Conservation (phyloP, 2,797 vertebrate species). For the Malacoctenus gilli region DNA sequence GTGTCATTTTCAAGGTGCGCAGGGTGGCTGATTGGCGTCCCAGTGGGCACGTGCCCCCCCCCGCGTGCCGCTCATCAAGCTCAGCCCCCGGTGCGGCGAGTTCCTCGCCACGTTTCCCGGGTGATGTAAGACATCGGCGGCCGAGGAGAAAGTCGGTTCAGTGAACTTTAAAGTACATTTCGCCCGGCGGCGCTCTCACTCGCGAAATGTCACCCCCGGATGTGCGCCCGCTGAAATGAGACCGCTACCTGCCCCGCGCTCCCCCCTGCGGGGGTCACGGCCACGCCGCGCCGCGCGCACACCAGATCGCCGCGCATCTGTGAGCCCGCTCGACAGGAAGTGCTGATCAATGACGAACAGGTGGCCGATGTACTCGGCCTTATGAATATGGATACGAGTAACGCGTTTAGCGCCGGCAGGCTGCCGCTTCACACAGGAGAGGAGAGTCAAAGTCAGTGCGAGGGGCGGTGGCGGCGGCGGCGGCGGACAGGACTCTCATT, state of each 20-base stretch:
- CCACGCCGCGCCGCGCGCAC: background rate
- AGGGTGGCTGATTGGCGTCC: no score
- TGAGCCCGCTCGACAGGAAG: conserved; percentile 30
- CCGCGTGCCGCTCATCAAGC: no score
- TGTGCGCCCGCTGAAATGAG: background rate
- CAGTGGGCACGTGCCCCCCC: no score
- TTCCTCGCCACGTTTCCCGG: no score
- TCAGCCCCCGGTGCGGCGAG: no score
- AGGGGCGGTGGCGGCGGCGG: conserved; percentile 15
- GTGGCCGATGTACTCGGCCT: conserved; percentile 43
- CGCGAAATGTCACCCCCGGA: conserved; percentile 12
- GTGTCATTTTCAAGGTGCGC: no score
- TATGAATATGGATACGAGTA: conserved; percentile 52
- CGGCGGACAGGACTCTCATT: conserved; percentile 28
- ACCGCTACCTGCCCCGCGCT: background rate
- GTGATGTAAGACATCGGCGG: background rate
- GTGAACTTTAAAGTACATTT: background rate
- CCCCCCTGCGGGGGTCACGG: background rate
- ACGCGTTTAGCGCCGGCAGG: conserved; percentile 34
- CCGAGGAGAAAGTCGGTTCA: background rate
- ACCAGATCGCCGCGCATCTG: conserved; percentile 32
- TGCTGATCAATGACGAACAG: conserved; percentile 54
- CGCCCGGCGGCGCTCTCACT: background rate
- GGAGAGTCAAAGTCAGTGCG: background rate
- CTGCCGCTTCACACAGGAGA: conserved; percentile 3